Percentiles rank a stretch among this genome's conserved stretches.
phyloP scores from a whole-genome alignment of 2,797 vertebrate genomes.

The Australoheros facetus region DNA sequence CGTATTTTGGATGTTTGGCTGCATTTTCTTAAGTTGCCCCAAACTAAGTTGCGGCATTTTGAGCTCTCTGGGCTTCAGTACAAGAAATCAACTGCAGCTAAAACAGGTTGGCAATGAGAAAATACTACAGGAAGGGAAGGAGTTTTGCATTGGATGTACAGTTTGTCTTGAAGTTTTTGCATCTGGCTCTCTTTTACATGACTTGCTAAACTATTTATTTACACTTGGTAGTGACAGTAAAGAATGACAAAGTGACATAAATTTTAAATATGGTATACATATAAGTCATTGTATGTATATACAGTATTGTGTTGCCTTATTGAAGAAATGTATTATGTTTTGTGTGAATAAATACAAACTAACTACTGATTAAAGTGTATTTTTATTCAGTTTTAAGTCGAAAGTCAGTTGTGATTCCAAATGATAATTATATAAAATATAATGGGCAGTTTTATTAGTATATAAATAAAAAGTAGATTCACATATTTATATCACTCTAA shows the following conservation, averaged over 20 bases:
- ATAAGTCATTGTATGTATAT: constrained; percentile 80
- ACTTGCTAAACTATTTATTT: constrained; percentile 73
- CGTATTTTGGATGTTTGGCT: constrained; percentile 1
- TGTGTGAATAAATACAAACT: constrained; percentile 84
- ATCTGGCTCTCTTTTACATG: constrained; percentile 69
- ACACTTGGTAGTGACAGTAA: constrained; percentile 68
- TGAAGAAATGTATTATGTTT: constrained; percentile 78
- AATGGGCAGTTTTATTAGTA: background rate
- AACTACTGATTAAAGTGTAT: constrained; percentile 34
- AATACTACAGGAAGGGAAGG: constrained; percentile 29
- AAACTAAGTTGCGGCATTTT: background rate
- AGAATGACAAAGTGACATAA: constrained; percentile 71
- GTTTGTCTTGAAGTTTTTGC: constrained; percentile 63
- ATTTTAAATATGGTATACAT: constrained; percentile 74
- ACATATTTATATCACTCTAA: background rate
- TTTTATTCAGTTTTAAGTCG: background rate
- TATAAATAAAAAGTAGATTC: background rate
- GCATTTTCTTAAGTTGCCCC: background rate
- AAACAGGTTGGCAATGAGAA: constrained; percentile 18
- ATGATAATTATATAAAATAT: background rate
- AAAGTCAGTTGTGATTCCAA: background rate
- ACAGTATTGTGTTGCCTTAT: constrained; percentile 81
- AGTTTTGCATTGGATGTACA: constrained; percentile 57
- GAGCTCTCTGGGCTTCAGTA: background rate
- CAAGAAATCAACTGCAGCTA: constrained; percentile 34